Base-by-base conservation (phyloP, 1,140 invertebrate genomes). In the Phenacoccus solenopsis region DNA sequence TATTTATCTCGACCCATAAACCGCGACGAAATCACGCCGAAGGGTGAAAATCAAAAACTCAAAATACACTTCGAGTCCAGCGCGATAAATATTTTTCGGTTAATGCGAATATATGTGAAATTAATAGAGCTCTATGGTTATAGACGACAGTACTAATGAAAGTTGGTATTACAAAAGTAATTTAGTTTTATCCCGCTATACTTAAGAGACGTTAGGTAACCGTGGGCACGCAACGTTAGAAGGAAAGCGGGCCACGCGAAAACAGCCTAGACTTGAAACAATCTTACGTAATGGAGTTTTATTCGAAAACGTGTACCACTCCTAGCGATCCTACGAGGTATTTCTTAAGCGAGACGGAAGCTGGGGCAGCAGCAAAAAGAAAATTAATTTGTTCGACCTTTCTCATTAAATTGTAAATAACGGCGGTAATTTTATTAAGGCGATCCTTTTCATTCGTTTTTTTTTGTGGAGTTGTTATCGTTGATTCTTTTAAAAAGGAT, bases 321-420 rank as follows among this genome's bases (percentile, higher is more conserved):
- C 38, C 38, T 16, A 16, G 38, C 16, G 13, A 32, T n/a, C n/a
- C n/a, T 32, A 32, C 13, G 13, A 49, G 16, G 38, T 49, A 49
- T 49, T 49, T 49, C n/a, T n/a, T n/a, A n/a, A n/a, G n/a, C n/a
- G n/a, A n/a, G n/a, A n/a, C 38, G 13, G 3, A 9, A 49, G 38
- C 13, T n/a, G 12, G 20, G 13, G 38, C 38, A 49, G 38, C 38
- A n/a, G 38, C 13, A 49, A 49, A 49, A 49, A 49, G 38, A 49
- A 49, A 49, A 49, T 49, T 49, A 49, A 49, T 49, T 49, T 49
- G 38, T 49, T 49, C 38, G 38, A 49, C 38, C 38, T 49, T 49
- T 49, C 38, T 49, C 38, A 49, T 49, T 49, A 49, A 49, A 49
- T 49, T 49, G 38, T 49, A 49, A 49, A 49, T 49, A 49, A 49